Evolutionary conservation across 1,140 invertebrate species (phyloP).

Genomic region (Eubasilissa regina): DNA sequence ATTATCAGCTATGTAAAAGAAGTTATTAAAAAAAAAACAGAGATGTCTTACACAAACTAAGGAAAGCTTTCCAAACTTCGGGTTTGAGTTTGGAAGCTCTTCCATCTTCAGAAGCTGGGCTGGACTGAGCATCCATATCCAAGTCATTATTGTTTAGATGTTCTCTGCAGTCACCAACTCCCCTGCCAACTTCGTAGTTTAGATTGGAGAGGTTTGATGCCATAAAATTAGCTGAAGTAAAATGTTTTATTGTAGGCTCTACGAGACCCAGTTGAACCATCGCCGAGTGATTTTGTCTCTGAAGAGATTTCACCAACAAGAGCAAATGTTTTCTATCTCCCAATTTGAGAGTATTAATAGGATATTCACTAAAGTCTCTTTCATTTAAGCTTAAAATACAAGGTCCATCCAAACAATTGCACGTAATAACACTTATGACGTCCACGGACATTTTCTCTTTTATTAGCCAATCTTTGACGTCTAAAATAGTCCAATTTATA

Average conservation of each 20-base stretch:
- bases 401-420: conserved; percentile 68
- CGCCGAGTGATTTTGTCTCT: conserved; percentile 67
- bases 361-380: conserved; percentile 70
- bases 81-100: conserved; percentile 70
- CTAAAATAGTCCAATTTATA: conserved; percentile 70
- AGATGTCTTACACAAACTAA: conserved; percentile 67
- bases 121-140: conserved; percentile 65
- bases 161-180: conserved; percentile 53
- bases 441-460: conserved; percentile 67
- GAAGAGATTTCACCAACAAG: conserved; percentile 68
- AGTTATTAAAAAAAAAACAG: background rate
- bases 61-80: conserved; percentile 72
- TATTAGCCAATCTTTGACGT: conserved; percentile 70
- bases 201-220: conserved; percentile 70
- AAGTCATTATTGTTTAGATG: conserved; percentile 59
- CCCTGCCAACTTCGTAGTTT: conserved; percentile 69
- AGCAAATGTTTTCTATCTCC: conserved; percentile 69
- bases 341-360: conserved; percentile 66
- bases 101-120: conserved; percentile 64
- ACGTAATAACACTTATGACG: conserved; percentile 65
- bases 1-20: background rate
- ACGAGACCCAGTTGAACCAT: conserved; percentile 68
- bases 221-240: conserved; percentile 67
- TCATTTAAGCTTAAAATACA: conserved; percentile 69
- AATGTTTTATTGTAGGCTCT: conserved; percentile 26